Evolutionary conservation across 2,797 vertebrate species (phyloP).

Genomic region (Sebastes glaucus): DNA sequence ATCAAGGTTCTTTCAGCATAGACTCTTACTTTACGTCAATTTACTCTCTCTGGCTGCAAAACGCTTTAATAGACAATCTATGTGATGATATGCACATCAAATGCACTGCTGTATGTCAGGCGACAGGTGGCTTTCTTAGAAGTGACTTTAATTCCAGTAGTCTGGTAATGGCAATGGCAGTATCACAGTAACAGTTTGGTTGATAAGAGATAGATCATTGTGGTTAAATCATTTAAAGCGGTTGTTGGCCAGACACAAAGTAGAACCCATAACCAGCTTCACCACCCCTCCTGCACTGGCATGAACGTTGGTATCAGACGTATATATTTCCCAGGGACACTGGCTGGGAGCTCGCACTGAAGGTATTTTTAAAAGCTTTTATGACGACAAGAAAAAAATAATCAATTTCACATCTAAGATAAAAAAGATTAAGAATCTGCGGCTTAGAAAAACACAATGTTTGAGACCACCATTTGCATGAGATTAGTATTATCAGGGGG

Average conservation of each 20-base stretch:
- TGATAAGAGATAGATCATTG: not conserved
- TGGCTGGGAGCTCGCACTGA: not conserved
- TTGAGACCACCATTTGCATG: constrained; percentile 18
- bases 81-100: not conserved
- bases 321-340: not conserved
- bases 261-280: not conserved
- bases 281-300: not conserved
- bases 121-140: not conserved
- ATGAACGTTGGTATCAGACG: not conserved
- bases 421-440: not conserved
- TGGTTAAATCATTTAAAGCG: not conserved
- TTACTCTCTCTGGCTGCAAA: not conserved
- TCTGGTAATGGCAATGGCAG: not conserved
- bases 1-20: not conserved
- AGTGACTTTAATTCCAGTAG: not conserved
- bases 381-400: not conserved
- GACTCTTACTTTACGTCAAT: not conserved
- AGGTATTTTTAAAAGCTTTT: not conserved
- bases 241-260: not conserved
- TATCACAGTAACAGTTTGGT: no score
- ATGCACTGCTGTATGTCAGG: no score
- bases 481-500: constrained; percentile 25
- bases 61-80: not conserved
- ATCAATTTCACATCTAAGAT: not conserved
- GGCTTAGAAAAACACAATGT: constrained; percentile 9